Conservation (phyloP, 2,113 vertebrate genomes). For the Columba janthina region DNA sequence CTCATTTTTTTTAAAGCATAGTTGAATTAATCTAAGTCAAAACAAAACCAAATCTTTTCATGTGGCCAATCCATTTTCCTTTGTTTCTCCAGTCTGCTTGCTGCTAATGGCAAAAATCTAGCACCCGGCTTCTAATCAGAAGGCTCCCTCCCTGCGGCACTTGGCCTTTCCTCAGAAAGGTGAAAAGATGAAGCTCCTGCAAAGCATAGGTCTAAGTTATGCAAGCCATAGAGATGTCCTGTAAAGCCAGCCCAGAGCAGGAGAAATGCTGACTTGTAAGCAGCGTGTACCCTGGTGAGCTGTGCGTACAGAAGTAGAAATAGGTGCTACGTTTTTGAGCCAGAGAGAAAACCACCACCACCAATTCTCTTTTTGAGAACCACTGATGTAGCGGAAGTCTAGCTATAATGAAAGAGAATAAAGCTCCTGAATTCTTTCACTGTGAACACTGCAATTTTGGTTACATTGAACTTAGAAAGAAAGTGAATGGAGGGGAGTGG, state of each 20-base stretch:
- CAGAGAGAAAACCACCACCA: background rate
- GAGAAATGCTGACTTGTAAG: background rate
- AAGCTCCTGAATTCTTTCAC: background rate
- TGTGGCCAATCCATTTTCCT: background rate
- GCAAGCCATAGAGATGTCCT: background rate
- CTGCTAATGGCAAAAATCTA: background rate
- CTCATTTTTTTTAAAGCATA: background rate
- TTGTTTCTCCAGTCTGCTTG: background rate
- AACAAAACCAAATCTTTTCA: background rate
- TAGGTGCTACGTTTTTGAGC: background rate
- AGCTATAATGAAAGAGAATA: conserved; percentile 36
- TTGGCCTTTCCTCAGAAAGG: background rate
- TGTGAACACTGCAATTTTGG: conserved; percentile 47
- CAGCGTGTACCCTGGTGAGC: background rate
- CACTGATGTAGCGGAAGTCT: background rate
- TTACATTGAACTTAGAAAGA: background rate
- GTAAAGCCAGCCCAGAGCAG: background rate
- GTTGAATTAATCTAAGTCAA: conserved; percentile 50
- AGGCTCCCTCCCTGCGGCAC: background rate
- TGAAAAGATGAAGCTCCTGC: background rate
- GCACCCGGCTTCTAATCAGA: background rate
- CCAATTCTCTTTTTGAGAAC: background rate
- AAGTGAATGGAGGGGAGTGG: conserved; percentile 17
- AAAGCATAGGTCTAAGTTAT: background rate
- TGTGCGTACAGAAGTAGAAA: background rate